Conservation (phyloP, 1,140 invertebrate genomes). For the Temnothorax longispinosus region DNA sequence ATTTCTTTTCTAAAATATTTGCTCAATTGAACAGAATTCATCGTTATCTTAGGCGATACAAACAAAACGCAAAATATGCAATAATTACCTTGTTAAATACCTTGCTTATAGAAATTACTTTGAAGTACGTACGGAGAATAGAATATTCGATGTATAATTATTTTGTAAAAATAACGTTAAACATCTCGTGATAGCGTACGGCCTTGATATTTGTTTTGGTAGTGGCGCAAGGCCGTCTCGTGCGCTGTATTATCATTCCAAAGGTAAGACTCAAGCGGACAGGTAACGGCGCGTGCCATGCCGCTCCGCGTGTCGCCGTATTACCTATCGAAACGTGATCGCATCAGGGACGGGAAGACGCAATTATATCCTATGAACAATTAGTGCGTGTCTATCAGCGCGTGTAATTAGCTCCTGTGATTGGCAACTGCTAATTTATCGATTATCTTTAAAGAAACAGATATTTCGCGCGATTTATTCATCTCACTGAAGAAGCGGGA, state of each 20-base stretch:
- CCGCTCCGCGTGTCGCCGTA: background rate
- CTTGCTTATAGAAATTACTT: background rate
- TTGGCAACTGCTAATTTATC: conserved; percentile 2
- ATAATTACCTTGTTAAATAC: too few relatives aligned
- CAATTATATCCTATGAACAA: background rate
- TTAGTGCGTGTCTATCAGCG: background rate
- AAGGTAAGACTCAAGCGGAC: background rate
- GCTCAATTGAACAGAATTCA: background rate
- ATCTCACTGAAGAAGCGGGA: background rate
- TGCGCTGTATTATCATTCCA: background rate
- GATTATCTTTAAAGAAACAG: background rate
- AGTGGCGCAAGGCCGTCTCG: background rate
- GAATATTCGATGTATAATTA: background rate
- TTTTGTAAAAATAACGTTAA: background rate
- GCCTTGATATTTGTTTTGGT: background rate
- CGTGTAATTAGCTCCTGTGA: background rate
- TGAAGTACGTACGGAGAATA: background rate
- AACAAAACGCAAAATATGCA: background rate
- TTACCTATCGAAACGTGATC: conserved; percentile 1
- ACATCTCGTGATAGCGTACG: background rate
- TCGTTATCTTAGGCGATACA: background rate
- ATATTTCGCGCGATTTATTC: background rate
- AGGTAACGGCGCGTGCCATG: background rate
- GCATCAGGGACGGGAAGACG: background rate
- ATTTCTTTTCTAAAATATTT: background rate